Percentiles rank a stretch among this genome's conserved stretches.
Evolutionary conservation across 30 jellyfish, hydroid and myxozoan genomes (phyloP).

Genomic region (Chironex yamaguchii): DNA sequence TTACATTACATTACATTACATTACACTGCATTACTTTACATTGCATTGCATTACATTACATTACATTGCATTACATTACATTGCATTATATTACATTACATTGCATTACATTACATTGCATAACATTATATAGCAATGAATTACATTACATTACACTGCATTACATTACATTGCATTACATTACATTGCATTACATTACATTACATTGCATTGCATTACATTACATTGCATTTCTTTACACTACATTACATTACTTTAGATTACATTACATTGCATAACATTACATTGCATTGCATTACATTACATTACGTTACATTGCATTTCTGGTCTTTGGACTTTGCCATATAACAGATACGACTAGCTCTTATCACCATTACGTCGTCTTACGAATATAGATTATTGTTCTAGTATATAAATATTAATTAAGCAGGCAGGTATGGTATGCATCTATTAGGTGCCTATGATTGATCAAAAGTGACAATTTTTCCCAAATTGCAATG

Average conservation of each 20-base stretch:
- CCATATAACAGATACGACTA: too few relatives aligned
- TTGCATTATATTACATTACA: neutral
- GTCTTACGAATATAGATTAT: too few relatives aligned
- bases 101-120: neutral
- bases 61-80: neutral
- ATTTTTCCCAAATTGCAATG: too few relatives aligned
- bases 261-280: neutral
- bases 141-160: slow-evolving; percentile 4
- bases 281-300: neutral
- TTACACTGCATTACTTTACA: neutral
- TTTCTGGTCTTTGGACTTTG: too few relatives aligned
- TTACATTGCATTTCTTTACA: neutral
- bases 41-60: neutral
- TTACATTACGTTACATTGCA: neutral
- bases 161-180: slow-evolving; percentile 18
- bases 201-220: slow-evolving; percentile 26
- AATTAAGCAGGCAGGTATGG: too few relatives aligned
- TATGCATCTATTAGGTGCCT: too few relatives aligned
- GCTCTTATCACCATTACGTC: too few relatives aligned
- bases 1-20: neutral
- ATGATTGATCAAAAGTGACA: too few relatives aligned
- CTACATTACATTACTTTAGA: neutral
- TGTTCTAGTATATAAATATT: too few relatives aligned
- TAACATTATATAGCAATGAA: neutral
- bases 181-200: slow-evolving; percentile 49